Conservation (phyloP, 2,888 invertebrate genomes). For the Furcula furcula region DNA sequence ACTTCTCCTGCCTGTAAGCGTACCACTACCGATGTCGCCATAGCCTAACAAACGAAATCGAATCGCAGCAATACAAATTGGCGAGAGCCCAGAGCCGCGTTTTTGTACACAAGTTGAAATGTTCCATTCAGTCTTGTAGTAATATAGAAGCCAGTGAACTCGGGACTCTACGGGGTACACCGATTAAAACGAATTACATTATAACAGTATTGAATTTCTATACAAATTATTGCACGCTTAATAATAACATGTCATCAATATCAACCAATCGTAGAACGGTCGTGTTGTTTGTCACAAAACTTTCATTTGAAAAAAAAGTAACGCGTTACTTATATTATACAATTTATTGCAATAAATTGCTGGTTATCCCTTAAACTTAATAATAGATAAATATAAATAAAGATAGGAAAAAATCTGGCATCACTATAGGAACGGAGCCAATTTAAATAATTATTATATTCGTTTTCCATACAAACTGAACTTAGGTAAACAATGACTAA, state of each 20-base stretch:
- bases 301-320: conserved; percentile 41
- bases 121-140: conserved; percentile 75
- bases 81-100: conserved; percentile 61
- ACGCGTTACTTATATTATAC: conserved; percentile 37
- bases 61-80: conserved; percentile 58
- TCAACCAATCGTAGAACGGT: conserved; percentile 40
- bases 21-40: too few species aligned
- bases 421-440: conserved; percentile 75
- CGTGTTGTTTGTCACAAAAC: conserved; percentile 46
- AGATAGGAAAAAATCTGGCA: conserved; percentile 64
- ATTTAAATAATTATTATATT: conserved; percentile 56
- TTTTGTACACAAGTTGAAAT: conserved; percentile 62
- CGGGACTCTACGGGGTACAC: conserved; percentile 58
- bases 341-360: conserved; percentile 56
- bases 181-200: conserved; percentile 62
- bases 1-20: too few species aligned
- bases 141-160: conserved; percentile 55
- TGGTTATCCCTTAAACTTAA: conserved; percentile 57
- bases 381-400: conserved; percentile 72
- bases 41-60: conserved; percentile 31
- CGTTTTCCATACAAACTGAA: conserved; percentile 65
- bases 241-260: conserved; percentile 52
- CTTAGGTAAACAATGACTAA: conserved; percentile 75
- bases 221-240: conserved; percentile 76
- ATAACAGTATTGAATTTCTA: conserved; percentile 64